phyloP scores from a whole-genome alignment of 2,888 invertebrate species.

The Aleiodes testaceus region DNA sequence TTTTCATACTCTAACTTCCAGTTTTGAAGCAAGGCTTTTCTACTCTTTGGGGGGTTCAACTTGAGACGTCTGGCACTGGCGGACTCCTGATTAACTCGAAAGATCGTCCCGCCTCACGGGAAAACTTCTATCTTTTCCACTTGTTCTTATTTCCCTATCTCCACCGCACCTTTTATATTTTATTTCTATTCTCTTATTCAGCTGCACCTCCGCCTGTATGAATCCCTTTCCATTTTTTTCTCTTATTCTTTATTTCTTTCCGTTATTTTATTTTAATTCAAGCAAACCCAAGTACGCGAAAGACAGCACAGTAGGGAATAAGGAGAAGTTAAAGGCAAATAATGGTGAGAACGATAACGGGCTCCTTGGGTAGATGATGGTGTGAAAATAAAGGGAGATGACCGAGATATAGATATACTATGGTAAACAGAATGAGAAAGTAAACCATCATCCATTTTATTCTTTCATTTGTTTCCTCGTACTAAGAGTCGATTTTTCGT shows the following conservation, averaged over 20 bases:
- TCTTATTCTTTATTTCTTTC: slow-evolving; percentile 32
- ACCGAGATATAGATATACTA: not conserved
- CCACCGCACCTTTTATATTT: slow-evolving; percentile 33
- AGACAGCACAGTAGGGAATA: slow-evolving; percentile 30
- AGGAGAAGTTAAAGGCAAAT: slow-evolving; percentile 45
- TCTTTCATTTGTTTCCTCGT: not conserved
- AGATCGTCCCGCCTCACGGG: slow-evolving; percentile 58
- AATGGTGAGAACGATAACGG: slow-evolving; percentile 47
- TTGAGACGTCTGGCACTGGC: slow-evolving; percentile 64
- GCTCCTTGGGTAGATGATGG: slow-evolving; percentile 22
- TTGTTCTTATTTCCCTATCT: slow-evolving; percentile 35
- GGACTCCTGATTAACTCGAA: slow-evolving; percentile 68
- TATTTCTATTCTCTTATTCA: slow-evolving; percentile 37
- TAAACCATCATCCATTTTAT: slow-evolving; percentile 21
- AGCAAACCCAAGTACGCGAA: slow-evolving; percentile 25
- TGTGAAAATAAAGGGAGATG: slow-evolving; percentile 26
- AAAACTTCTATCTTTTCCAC: slow-evolving; percentile 53
- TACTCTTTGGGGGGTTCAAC: slow-evolving; percentile 54
- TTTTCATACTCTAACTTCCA: slow-evolving; percentile 19
- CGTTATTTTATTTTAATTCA: slow-evolving; percentile 36
- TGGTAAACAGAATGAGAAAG: slow-evolving; percentile 25
- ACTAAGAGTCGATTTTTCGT: slow-evolving; percentile 10
- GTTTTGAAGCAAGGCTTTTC: slow-evolving; percentile 35
- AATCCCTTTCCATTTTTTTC: slow-evolving; percentile 31
- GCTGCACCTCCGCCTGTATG: slow-evolving; percentile 30